These are phyloP conservation scores for Calyptomena viridis DNA, from an alignment of 2,113 vertebrate species.

Conservation along the genomic window DNA sequence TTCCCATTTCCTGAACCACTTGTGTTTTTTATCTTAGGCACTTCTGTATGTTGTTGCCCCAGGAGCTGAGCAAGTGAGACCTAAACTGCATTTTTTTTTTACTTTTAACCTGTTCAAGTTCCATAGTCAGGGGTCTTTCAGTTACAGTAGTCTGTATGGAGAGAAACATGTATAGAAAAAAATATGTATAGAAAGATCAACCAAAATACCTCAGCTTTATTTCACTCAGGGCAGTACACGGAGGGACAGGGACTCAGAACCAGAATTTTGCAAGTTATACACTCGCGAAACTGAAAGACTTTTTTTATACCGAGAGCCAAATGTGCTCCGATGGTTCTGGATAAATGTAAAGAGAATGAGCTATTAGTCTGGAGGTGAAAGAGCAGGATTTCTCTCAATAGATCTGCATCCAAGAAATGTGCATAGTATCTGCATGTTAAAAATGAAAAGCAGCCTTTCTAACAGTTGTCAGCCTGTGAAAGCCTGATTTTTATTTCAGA, in stretches of 20 bases:
- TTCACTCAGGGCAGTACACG: neutral
- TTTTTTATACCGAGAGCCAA: neutral
- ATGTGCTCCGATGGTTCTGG: neutral
- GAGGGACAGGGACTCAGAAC: fast-evolving
- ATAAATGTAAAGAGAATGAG: neutral
- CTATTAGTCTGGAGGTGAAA: neutral
- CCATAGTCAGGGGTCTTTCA: neutral
- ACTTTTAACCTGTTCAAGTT: neutral
- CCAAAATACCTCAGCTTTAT: neutral
- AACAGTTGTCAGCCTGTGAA: neutral
- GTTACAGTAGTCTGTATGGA: fast-evolving
- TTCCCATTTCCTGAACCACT: neutral
- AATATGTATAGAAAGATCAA: neutral
- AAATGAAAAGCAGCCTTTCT: neutral
- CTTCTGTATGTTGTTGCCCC: neutral
- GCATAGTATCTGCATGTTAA: fast-evolving
- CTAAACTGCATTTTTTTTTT: neutral
- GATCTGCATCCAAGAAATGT: neutral
- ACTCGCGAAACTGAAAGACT: fast-evolving
- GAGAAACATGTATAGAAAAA: neutral
- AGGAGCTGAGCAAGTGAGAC: neutral
- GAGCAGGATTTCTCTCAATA: neutral
- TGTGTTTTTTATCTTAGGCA: neutral
- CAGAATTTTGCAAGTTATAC: neutral
- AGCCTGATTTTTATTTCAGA: neutral